Conservation (phyloP, 2,113 vertebrate genomes). For the Tragelaphus buxtoni region DNA sequence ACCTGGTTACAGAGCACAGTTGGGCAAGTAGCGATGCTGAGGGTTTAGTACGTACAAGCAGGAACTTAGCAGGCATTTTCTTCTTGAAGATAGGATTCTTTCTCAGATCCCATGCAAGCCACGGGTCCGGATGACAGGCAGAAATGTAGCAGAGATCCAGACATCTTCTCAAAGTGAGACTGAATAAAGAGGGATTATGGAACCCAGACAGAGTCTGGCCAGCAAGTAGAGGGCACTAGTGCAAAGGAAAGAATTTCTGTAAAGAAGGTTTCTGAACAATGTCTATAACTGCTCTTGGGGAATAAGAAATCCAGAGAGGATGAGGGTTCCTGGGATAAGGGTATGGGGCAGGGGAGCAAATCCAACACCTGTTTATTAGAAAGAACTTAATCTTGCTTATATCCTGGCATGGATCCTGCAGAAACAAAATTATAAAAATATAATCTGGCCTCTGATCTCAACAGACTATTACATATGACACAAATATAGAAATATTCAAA, state of each 20-base stretch:
- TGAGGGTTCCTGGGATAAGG: not conserved
- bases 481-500: not conserved
- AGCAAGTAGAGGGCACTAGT: not conserved
- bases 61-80: not conserved
- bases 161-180: not conserved
- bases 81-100: not conserved
- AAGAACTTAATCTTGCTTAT: not conserved
- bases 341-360: not conserved
- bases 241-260: not conserved
- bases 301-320: not conserved
- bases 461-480: not conserved
- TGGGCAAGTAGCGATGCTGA: fast-evolving
- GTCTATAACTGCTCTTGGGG: not conserved
- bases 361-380: not conserved
- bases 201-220: not conserved
- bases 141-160: not conserved
- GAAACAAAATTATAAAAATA: not conserved
- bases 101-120: not conserved
- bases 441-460: not conserved
- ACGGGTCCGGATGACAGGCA: not conserved
- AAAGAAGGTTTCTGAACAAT: not conserved
- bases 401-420: not conserved
- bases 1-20: not conserved
- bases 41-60: not conserved
- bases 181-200: not conserved